phyloP scores from a whole-genome alignment of 2,888 invertebrate species.

The Callinectes sapidus region DNA sequence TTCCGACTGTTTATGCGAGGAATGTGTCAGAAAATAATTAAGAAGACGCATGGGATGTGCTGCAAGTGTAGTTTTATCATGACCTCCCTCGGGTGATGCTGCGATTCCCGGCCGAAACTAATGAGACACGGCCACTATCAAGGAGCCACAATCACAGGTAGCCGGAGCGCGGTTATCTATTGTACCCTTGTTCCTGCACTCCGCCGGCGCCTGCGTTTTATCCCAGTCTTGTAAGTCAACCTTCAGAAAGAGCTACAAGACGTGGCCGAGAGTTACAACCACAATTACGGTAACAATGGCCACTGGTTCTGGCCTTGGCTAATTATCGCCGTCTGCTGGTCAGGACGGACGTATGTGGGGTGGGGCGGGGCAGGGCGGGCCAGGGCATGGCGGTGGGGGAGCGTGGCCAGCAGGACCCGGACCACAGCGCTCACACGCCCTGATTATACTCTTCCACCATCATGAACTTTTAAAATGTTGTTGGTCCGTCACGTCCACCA shows the following conservation, averaged over 20 bases:
- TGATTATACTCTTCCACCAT: constrained; percentile 25
- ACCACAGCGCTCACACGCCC: constrained; percentile 23
- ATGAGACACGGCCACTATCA: constrained; percentile 34
- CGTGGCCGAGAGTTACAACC: constrained; percentile 50
- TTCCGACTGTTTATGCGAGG: constrained; percentile 21
- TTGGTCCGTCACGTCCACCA: constrained; percentile 24
- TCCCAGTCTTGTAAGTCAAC: constrained; percentile 44
- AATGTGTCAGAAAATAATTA: constrained; percentile 33
- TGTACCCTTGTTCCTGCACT: constrained; percentile 41
- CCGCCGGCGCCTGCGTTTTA: constrained; percentile 45
- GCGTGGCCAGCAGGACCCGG: constrained; percentile 22
- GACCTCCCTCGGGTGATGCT: constrained; percentile 33
- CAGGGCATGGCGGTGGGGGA: background rate
- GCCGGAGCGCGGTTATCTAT: constrained; percentile 31
- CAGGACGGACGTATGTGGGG: constrained; percentile 14
- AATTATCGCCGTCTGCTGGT: constrained; percentile 50
- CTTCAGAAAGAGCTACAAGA: constrained; percentile 47
- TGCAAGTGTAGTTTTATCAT: constrained; percentile 5
- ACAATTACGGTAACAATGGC: constrained; percentile 61
- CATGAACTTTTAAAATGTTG: constrained; percentile 36
- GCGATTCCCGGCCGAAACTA: constrained; percentile 26
- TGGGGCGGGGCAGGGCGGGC: constrained; percentile 34
- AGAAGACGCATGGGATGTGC: constrained; percentile 24
- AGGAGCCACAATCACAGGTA: constrained; percentile 40
- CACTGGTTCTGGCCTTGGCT: constrained; percentile 58